Evolutionary conservation across 2,113 vertebrate species (phyloP), one percentile per base, ranked within the genome.

Genomic region (Ploceus nigricollis): DNA sequence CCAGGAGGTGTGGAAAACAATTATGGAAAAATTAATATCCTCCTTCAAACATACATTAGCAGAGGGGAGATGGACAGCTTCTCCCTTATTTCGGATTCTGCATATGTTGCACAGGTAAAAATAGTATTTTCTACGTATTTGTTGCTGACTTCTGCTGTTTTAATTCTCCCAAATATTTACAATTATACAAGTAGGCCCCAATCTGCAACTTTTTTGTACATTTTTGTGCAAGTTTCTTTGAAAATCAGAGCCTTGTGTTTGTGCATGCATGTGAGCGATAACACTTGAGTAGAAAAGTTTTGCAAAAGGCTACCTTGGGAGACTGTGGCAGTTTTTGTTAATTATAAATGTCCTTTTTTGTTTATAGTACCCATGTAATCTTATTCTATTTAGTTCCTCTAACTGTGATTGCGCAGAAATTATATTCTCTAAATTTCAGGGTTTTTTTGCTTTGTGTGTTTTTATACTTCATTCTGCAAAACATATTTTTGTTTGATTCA

Each of bases 21-120:
- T 97, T 99, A 99, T 24, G 99, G 99, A 81, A 99, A 99, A 97
- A 99, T 99, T 97, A 99, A 99, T 98, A 99, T 99, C 77, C 98
- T 99, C 72, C 98, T 99, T 86, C 99, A 99, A 97, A 99, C 99
- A 2, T 99, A 99, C 69, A 99, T 99, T 95, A 98, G 99, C 88
- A 98, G 99, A 63, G 99, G 99, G 65, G 99, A 99, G 89, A 98
- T 99, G 92, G 99, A 99, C 97, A 99, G 98, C 96, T 99, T 99
- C 98, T 99, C 99, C 4, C 99, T 99, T 85, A 99, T 99, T 97
- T 99, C 99, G 8, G 99, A 99, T 97, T 98, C 99, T 87, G 99
- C 99, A 0, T 99, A 99, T 66, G 99, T 99, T 94, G 99, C 99
- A 13, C 99, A 99, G 99, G 99, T 99, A 95, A 98, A 97, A 93